A percentile compares a stretch with the other conserved stretches of the same genome.
These are phyloP conservation scores for Hemithea aestivaria DNA, from an alignment of 2,888 invertebrate genomes.

Conservation along the genomic window DNA sequence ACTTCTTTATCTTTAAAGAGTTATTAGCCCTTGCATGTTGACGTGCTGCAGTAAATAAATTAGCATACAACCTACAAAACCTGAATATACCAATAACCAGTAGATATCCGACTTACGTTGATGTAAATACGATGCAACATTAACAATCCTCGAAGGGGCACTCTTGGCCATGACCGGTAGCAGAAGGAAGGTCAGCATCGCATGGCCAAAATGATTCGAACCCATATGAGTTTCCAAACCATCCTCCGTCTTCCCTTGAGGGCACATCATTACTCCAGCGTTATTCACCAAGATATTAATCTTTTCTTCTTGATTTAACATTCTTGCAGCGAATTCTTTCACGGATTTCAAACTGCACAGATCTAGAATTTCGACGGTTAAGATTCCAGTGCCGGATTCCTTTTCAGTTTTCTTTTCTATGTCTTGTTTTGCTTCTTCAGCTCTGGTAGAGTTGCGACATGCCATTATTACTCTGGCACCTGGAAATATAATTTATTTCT, in stretches of 20 bases:
- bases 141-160: slow-evolving; percentile 80
- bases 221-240: slow-evolving; percentile 84
- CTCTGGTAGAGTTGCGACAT: slow-evolving; percentile 66
- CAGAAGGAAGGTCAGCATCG: slow-evolving; percentile 79
- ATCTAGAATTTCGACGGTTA: slow-evolving; percentile 71
- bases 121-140: slow-evolving; percentile 80
- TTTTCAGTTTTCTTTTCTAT: slow-evolving; percentile 49
- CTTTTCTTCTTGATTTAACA: slow-evolving; percentile 61
- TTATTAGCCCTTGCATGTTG: too few species aligned
- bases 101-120: slow-evolving; percentile 44
- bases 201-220: slow-evolving; percentile 83
- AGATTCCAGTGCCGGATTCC: slow-evolving; percentile 34
- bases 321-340: slow-evolving; percentile 65
- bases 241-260: slow-evolving; percentile 79
- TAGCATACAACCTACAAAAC: too few species aligned
- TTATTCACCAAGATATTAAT: slow-evolving; percentile 82
- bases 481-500: slow-evolving; percentile 31
- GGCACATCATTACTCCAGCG: slow-evolving; percentile 84
- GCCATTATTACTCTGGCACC: slow-evolving; percentile 75
- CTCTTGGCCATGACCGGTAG: slow-evolving; percentile 79
- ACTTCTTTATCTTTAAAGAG: too few species aligned
- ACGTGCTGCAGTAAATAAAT: too few species aligned
- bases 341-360: slow-evolving; percentile 78
- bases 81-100: not conserved
- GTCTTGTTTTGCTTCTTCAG: slow-evolving; percentile 71